Conservation (phyloP, 2,888 invertebrate genomes). For the Hemithea aestivaria region DNA sequence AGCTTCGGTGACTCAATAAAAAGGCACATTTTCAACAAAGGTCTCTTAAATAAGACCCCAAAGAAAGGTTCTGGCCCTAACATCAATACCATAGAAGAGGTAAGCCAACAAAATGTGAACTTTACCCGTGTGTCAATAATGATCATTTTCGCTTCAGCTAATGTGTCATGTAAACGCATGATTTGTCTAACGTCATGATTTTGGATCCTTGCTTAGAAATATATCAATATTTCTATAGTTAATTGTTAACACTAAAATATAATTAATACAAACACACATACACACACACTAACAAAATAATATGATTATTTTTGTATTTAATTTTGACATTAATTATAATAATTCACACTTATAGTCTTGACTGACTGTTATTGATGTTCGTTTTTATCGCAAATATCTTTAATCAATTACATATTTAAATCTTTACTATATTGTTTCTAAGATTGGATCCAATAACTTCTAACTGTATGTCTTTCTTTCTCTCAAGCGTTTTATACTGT, state of each 20-base stretch:
- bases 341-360: no score
- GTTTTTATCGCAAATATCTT: no score
- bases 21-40: constrained; percentile 90
- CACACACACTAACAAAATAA: no score
- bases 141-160: constrained; percentile 21
- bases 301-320: no score
- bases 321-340: no score
- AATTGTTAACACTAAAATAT: no score
- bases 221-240: constrained; percentile 15
- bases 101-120: constrained; percentile 25
- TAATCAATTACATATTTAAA: no score
- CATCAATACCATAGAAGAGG: constrained; percentile 65
- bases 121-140: constrained; percentile 5
- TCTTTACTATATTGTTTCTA: no score
- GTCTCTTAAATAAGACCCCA: constrained; percentile 73
- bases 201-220: neutral
- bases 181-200: constrained; percentile 20
- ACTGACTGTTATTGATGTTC: no score
- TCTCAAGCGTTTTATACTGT: constrained; percentile 12
- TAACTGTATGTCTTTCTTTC: constrained; percentile 20
- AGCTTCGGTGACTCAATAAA: constrained; percentile 91
- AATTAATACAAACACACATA: no score
- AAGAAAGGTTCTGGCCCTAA: constrained; percentile 68
- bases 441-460: neutral
- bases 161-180: constrained; percentile 22